These are phyloP conservation scores for Leptestheria dahalacensis DNA, from an alignment of 1,140 invertebrate species.

Conservation along the genomic window DNA sequence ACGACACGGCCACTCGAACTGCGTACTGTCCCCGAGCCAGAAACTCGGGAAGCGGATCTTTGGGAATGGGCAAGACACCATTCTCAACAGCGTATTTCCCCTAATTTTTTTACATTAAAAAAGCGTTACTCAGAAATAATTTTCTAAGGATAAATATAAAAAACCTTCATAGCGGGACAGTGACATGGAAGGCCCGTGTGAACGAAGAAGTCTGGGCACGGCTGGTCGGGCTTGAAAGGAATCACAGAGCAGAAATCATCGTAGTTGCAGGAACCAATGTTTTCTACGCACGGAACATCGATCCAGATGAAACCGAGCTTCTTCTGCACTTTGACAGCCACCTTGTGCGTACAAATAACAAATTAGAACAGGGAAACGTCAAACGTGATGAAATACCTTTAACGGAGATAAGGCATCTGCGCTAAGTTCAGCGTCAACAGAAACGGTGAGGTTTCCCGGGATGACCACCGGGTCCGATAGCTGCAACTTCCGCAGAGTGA, in stretches of 20 bases:
- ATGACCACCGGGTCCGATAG: conserved; percentile 5
- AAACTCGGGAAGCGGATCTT: conserved; percentile 1
- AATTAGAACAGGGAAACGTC: background rate
- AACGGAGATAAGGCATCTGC: conserved; percentile 2
- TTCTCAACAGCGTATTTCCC: conserved; percentile 9
- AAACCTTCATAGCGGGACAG: conserved; percentile 9
- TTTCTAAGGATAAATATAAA: background rate
- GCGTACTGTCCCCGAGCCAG: conserved; percentile 7
- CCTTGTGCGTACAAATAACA: background rate
- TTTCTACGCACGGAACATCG: conserved; percentile 7
- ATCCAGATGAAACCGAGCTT: conserved; percentile 8
- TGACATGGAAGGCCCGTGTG: conserved; percentile 1
- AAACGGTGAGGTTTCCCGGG: conserved; percentile 7
- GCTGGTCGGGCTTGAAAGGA: conserved; percentile 4
- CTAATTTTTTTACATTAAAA: background rate
- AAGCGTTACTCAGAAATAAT: background rate
- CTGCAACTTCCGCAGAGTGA: background rate
- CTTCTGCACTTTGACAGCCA: conserved; percentile 1
- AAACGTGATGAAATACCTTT: background rate
- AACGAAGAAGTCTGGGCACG: conserved; percentile 9
- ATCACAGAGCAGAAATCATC: conserved; percentile 11
- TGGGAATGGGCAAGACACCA: background rate
- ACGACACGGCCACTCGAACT: background rate
- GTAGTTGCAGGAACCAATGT: conserved; percentile 13
- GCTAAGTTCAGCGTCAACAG: conserved; percentile 3